Base-by-base conservation (phyloP, 2,113 vertebrate genomes). In the Thamnaconus septentrionalis region DNA sequence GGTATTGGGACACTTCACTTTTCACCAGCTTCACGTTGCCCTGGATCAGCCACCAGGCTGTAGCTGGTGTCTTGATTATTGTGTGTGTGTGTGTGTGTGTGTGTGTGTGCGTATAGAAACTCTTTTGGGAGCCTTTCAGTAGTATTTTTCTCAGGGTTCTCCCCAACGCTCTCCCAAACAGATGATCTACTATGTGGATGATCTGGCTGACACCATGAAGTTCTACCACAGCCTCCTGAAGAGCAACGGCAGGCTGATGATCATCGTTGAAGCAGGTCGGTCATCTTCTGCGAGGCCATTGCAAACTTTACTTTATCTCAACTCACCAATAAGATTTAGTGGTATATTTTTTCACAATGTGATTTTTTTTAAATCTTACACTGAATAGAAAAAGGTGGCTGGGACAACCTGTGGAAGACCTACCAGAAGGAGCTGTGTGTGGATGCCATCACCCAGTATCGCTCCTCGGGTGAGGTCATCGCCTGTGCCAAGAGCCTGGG, bases 131-230 rank as follows among this genome's bases (percentile, higher is more conserved):
- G 18, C 18, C 18, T 31, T 31, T 31, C 18, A 31, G 18, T 31
- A 31, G 18, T 31, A 5, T 51, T 11, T 6, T 31, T 31, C 3
- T 18, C 50, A 59, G 56, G 7, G 6, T 65, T 12, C 0, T 4
- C 8, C 4, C 9, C 1, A 55, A 52, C 10, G 9, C 10, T 63
- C 18, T 68, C 8, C 3, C 7, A 31, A 31, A 60, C 69, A 93
- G 93, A 92, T 94, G 91, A 75, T 94, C 56, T 93, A 93, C 58
- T 86, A 87, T 53, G 87, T 90, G 55, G 85, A 91, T 8, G 75
- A 91, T 80, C 82, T 88, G 60, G 54, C 53, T 11, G 74, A 47
- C n/a, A 88, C 83, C 3, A 85, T 94, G 71, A 90, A 85, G 65
- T 93, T 92, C 86, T 93, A 90, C 82, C 91, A 90, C 66, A 91